Conservation (phyloP, 2,797 vertebrate species). For the Psittacula derbiana region DNA sequence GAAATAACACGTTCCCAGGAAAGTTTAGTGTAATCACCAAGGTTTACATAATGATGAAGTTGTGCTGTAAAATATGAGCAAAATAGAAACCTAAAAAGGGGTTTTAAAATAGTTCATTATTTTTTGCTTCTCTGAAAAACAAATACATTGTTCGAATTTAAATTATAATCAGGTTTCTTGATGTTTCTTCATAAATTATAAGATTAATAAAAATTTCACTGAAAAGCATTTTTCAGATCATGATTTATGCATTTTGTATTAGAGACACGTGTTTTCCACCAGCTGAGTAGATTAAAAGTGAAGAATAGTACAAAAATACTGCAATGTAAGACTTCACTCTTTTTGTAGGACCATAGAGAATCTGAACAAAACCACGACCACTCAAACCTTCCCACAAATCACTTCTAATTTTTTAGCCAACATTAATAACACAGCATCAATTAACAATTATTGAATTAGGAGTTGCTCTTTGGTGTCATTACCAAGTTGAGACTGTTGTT, state of each 20-base stretch:
- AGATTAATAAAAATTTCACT: not conserved
- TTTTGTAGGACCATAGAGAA: not conserved
- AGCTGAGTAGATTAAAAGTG: not conserved
- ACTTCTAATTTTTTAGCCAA: not conserved
- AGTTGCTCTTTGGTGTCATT: conserved; percentile 22
- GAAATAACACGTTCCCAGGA: not conserved
- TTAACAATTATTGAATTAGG: conserved; percentile 37
- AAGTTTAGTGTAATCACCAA: not conserved
- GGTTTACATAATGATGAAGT: not conserved
- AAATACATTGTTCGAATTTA: not conserved
- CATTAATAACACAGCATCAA: not conserved
- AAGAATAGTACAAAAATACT: not conserved
- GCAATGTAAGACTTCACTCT: not conserved
- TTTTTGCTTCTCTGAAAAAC: not conserved
- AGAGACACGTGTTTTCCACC: not conserved
- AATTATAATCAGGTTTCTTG: not conserved
- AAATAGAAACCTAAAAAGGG: not conserved
- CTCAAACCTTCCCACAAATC: not conserved
- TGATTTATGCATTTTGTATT: not conserved
- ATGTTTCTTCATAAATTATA: not conserved
- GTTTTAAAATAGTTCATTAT: not conserved
- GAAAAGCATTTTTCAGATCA: not conserved
- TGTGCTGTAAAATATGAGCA: not conserved
- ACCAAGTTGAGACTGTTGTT: conserved; percentile 12
- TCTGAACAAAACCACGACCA: not conserved